These are phyloP conservation scores for Daubentonia madagascariensis DNA, from an alignment of 2,113 vertebrate genomes.

Conservation along the genomic window DNA sequence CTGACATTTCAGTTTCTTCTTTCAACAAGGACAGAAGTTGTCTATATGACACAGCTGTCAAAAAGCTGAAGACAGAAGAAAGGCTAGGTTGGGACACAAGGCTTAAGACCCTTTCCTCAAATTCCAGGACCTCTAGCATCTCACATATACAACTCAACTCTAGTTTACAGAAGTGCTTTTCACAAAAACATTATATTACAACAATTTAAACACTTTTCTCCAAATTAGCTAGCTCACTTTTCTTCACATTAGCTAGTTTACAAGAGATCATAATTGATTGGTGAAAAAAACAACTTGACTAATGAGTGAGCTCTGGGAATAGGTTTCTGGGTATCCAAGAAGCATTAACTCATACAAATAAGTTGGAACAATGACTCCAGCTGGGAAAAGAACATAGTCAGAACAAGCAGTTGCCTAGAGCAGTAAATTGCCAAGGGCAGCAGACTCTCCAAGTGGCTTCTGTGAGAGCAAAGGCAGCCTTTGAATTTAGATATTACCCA, in stretches of 20 bases:
- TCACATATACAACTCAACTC: neutral
- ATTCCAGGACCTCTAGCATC: neutral
- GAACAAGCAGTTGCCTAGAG: neutral
- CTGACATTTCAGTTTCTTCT: neutral
- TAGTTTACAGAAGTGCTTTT: neutral
- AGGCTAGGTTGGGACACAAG: no score
- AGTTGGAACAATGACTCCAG: slow-evolving; percentile 14
- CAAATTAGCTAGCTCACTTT: neutral
- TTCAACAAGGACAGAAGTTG: neutral
- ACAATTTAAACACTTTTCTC: neutral
- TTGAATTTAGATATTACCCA: neutral
- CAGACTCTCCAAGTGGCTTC: neutral
- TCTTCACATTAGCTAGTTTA: slow-evolving; percentile 51
- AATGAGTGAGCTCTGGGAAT: slow-evolving; percentile 33
- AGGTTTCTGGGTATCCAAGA: slow-evolving; percentile 35
- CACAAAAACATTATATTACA: neutral
- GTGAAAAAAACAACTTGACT: slow-evolving; percentile 47
- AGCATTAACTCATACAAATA: neutral
- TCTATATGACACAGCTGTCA: neutral
- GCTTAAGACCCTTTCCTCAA: neutral
- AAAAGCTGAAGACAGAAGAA: neutral
- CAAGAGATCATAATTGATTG: slow-evolving; percentile 48
- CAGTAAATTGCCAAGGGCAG: neutral
- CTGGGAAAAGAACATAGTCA: neutral
- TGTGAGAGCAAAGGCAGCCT: neutral